Base-by-base conservation (phyloP, 1,140 invertebrate species). In the Limonius californicus region DNA sequence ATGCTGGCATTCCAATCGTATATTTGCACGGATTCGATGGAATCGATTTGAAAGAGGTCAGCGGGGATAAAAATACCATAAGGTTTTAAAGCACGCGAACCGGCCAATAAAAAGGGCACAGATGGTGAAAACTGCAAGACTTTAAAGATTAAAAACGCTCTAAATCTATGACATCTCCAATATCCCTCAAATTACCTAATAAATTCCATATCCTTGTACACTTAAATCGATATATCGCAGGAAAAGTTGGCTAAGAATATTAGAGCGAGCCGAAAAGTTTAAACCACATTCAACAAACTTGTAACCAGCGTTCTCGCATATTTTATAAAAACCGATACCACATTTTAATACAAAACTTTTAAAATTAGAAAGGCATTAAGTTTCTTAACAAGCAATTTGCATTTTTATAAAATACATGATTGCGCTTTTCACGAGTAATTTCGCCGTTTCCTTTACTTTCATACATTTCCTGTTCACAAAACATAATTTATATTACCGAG, bases 121-220 rank as follows among this genome's bases (percentile, higher is more conserved):
- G 42, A 45, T 45, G 42, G n/a, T 15, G 42, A 45, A 45, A 45
- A 45, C 16, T 45, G 42, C 42, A n/a, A 18, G 16, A 45, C n/a
- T 45, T 45, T 18, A 18, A 18, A 45, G 42, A 45, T 45, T 45
- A 45, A 45, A 45, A 45, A 18, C 2, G 42, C 45, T 50, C 14
- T 50, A 50, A 50, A 50, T 50, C 45, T 50, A 50, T 50, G 16
- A 50, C 45, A 50, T 50, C 16, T 50, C 14, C 45, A 50, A 50
- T 50, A 50, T 45, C 45, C 16, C 16, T 21, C n/a, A 50, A 50
- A 50, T 50, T 19, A 50, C 16, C n/a, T 50, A 50, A 50, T 50
- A 50, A 18, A 21, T 50, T 50, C 16, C 16, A 50, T 50, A 16
- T 50, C 45, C 16, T 50, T 50, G 20, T 50, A 50, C 20, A 50